phyloP scores from a whole-genome alignment of 2,797 vertebrate species.

The Danio aesculapii region DNA sequence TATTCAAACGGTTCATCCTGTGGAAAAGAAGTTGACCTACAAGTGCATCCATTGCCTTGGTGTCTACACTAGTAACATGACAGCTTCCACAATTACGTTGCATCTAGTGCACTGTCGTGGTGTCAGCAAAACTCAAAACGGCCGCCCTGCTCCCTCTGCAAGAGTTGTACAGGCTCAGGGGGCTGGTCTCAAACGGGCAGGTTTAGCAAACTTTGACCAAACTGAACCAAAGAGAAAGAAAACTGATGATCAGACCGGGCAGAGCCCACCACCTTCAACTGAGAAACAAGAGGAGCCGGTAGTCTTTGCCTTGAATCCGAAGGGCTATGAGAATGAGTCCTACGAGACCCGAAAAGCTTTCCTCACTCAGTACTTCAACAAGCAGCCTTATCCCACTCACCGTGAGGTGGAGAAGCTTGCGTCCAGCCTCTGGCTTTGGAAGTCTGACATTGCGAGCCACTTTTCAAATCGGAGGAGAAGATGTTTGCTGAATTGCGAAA shows the following conservation, averaged over 20 bases:
- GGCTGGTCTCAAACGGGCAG: constrained; percentile 83
- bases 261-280: constrained; percentile 78
- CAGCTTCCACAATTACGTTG: constrained; percentile 95
- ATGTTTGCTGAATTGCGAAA: constrained; percentile 89
- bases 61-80: constrained; percentile 99
- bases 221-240: constrained; percentile 88
- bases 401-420: constrained; percentile 95
- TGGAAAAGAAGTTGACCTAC: constrained; percentile 98
- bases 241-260: constrained; percentile 75
- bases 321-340: constrained; percentile 93
- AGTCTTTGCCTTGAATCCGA: constrained; percentile 91
- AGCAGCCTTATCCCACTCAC: constrained; percentile 88
- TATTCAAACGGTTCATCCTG: constrained; percentile 96
- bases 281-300: constrained; percentile 92
- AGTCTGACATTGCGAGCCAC: constrained; percentile 95
- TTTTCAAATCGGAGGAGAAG: constrained; percentile 92
- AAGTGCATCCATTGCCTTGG: constrained; percentile 99
- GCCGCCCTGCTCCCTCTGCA: constrained; percentile 82
- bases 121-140: constrained; percentile 94
- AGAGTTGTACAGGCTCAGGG: constrained; percentile 82
- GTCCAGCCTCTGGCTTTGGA: constrained; percentile 96
- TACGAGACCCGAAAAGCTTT: constrained; percentile 95
- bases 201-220: constrained; percentile 84
- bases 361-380: constrained; percentile 94
- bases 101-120: constrained; percentile 97